Conservation (phyloP, 2,888 invertebrate species). For the Zaprionus bogoriensis region DNA sequence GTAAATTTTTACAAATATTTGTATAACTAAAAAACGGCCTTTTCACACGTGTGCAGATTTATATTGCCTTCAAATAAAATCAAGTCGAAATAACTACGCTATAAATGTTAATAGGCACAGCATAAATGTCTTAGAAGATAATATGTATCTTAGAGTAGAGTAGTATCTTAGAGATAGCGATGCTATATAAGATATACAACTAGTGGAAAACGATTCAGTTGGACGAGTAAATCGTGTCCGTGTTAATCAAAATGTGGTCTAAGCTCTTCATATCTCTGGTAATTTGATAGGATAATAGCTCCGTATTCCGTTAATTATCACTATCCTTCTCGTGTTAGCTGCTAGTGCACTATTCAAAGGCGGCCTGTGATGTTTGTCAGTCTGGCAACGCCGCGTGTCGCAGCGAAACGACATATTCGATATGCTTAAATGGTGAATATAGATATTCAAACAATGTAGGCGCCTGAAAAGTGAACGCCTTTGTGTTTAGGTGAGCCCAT, state of each 20-base stretch:
- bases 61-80: background rate
- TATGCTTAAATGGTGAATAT: background rate
- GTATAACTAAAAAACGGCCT: too few species aligned
- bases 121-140: slow-evolving; percentile 20
- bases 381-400: background rate
- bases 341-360: background rate
- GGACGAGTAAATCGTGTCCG: background rate
- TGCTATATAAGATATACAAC: slow-evolving; percentile 21
- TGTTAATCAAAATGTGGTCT: slow-evolving; percentile 39
- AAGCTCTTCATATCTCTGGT: slow-evolving; percentile 42
- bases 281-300: slow-evolving; percentile 24
- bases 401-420: background rate
- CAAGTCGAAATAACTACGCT: background rate
- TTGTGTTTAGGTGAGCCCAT: background rate
- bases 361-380: background rate
- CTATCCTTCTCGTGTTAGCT: background rate
- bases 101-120: slow-evolving; percentile 1
- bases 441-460: too few species aligned
- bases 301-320: too few species aligned
- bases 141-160: slow-evolving; percentile 8
- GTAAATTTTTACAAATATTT: too few species aligned
- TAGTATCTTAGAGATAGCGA: too few species aligned
- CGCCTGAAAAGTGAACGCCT: too few species aligned
- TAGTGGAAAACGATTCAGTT: slow-evolving; percentile 16
- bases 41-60: too few species aligned